These are phyloP conservation scores for Leiothrix lutea DNA, from an alignment of 2,113 vertebrate genomes.

Conservation along the genomic window DNA sequence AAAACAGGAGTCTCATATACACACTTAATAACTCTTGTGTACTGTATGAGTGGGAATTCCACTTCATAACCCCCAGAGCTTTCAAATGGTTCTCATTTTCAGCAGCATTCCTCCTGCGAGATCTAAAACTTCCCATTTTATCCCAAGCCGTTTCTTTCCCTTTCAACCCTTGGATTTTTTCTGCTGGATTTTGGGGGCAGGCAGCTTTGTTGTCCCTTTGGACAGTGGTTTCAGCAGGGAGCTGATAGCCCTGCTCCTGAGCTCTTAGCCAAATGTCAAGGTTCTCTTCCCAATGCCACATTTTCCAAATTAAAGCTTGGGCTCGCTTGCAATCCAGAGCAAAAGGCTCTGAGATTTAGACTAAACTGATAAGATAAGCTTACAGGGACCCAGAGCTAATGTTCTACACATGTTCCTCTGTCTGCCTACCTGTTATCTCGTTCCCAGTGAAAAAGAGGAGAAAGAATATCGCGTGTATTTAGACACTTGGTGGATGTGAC, in stretches of 20 bases:
- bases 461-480: not conserved
- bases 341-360: constrained; percentile 24
- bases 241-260: not conserved
- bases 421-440: constrained; percentile 36
- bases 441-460: not conserved
- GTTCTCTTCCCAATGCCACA: constrained; percentile 22
- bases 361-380: constrained; percentile 57
- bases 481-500: not conserved
- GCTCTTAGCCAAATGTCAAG: constrained; percentile 29
- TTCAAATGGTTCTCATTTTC: constrained; percentile 78
- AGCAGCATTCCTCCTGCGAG: constrained; percentile 66
- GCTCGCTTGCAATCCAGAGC: not conserved
- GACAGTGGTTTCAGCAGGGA: constrained; percentile 38
- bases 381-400: constrained; percentile 17
- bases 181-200: not conserved
- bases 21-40: constrained; percentile 82
- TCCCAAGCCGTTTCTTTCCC: constrained; percentile 35
- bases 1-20: constrained; percentile 80
- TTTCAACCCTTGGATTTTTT: constrained; percentile 26
- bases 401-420: constrained; percentile 31
- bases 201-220: not conserved
- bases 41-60: constrained; percentile 78
- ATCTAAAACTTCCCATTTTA: constrained; percentile 68
- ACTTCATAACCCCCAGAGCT: constrained; percentile 75
- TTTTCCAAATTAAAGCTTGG: constrained; percentile 50